phyloP scores from a whole-genome alignment of 64 coral and sea anemone species.

The Stichodactyla mertensii region DNA sequence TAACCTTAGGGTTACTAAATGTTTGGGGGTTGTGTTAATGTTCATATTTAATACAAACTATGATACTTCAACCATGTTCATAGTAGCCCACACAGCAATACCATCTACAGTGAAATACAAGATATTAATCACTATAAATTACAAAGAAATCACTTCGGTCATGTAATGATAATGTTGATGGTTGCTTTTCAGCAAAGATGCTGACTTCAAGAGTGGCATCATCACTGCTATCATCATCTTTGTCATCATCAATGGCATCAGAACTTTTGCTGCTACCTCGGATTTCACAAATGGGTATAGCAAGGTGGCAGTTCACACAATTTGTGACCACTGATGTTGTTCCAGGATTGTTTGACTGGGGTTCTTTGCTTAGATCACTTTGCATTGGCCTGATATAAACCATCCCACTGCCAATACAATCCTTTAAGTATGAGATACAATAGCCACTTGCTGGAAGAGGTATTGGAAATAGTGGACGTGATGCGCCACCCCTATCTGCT shows the following conservation, averaged over 20 bases:
- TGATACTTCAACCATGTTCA: too few species aligned
- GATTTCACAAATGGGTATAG: constrained; percentile 27
- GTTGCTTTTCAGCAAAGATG: neutral
- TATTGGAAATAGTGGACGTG: constrained; percentile 36
- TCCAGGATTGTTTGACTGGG: constrained; percentile 21
- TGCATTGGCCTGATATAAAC: constrained; percentile 40
- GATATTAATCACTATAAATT: too few species aligned
- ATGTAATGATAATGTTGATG: neutral
- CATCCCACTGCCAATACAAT: constrained; percentile 2
- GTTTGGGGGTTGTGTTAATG: too few species aligned
- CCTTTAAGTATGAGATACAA: constrained; percentile 23
- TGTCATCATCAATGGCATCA: constrained; percentile 21
- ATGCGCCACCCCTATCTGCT: constrained; percentile 42
- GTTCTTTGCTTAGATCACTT: constrained; percentile 23
- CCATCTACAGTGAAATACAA: too few species aligned
- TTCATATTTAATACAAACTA: too few species aligned
- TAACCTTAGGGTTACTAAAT: too few species aligned
- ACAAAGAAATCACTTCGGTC: neutral
- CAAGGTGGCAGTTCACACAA: constrained; percentile 34
- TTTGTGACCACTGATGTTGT: constrained; percentile 8
- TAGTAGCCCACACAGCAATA: too few species aligned
- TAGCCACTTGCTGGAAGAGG: constrained; percentile 26
- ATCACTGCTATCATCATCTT: constrained; percentile 20
- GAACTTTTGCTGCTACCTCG: neutral
- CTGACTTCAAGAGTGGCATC: neutral